Base-by-base conservation (phyloP, 1,140 invertebrate species). In the Vanessa tameamea region DNA sequence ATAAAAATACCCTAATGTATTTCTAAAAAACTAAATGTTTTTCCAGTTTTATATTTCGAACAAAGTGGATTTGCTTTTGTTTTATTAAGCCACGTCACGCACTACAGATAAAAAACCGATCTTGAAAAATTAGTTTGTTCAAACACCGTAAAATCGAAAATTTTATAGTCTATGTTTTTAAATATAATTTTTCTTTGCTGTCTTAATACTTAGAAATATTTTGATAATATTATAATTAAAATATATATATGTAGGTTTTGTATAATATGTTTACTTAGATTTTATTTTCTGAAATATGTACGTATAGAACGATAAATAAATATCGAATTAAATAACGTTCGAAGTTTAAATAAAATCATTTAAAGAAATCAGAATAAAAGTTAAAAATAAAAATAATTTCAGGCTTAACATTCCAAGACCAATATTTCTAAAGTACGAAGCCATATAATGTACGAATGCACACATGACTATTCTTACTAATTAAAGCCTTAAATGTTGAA, bases 81-180 rank as follows among this genome's bases (percentile, higher is more conserved):
- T 69, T 59, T 69, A 69, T 69, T 69, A 59, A 43, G 66, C 67
- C 43, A n/a, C 51, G 57, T 9, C 67, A 69, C 67, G 67, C 67
- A 1, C 15, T 8, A n/a, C 26, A 16, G 20, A 57, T 57, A 57
- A 55, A n/a, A 20, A 57, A 57, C 6, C 20, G 9, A 12, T 57
- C 23, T 57, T 23, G 16, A 23, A 57, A 9, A 23, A 23, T 14
- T 23, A 20, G 15, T 2, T 14, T 53, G 51, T n/a, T 20, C n/a
- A 53, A 53, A n/a, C n/a, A 53, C 26, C 26, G 15, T 57, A 57
- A 12, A 9, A 12, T 1, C 8, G 16, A 15, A 15, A 0, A 31
- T 31, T 31, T 20, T 20, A 15, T 55, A 16, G n/a, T 50, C 4
- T 14, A 50, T 43, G 37, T 43, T 43, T 43, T 43, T 7, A 43